Percentiles rank a stretch among this genome's conserved stretches.
Evolutionary conservation across 2,113 vertebrate species (phyloP).

Genomic region (Petrocephalus zakoni): DNA sequence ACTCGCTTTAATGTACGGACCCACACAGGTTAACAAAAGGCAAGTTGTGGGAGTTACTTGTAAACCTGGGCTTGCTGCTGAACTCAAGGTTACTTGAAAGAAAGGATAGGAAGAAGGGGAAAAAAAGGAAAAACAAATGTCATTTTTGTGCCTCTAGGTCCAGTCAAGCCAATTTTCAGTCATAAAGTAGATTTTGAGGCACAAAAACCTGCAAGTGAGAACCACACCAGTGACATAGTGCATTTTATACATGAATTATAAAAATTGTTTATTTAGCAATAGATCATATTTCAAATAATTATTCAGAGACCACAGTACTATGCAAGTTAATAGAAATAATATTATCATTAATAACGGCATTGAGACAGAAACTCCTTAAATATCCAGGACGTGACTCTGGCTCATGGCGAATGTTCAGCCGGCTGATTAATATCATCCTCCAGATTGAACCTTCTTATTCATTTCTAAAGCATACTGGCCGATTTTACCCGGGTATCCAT

Average conservation of each 20-base stretch:
- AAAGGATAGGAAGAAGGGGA: neutral
- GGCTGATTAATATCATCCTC: constrained; percentile 12
- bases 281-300: neutral
- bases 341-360: neutral
- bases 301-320: constrained; percentile 1
- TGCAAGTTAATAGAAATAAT: neutral
- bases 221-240: neutral
- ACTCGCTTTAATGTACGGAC: neutral
- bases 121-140: neutral
- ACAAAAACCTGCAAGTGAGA: neutral
- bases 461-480: neutral
- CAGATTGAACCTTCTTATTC: neutral
- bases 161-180: neutral
- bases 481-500: constrained; percentile 5
- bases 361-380: neutral
- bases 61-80: neutral
- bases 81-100: neutral
- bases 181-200: neutral
- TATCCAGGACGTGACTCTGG: neutral
- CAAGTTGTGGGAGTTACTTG: neutral
- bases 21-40: neutral
- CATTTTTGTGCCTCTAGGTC: neutral
- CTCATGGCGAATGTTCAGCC: neutral
- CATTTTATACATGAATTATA: neutral
- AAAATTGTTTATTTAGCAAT: neutral